Evolutionary conservation across 1,140 invertebrate genomes (phyloP).

Genomic region (Mercenaria mercenaria): DNA sequence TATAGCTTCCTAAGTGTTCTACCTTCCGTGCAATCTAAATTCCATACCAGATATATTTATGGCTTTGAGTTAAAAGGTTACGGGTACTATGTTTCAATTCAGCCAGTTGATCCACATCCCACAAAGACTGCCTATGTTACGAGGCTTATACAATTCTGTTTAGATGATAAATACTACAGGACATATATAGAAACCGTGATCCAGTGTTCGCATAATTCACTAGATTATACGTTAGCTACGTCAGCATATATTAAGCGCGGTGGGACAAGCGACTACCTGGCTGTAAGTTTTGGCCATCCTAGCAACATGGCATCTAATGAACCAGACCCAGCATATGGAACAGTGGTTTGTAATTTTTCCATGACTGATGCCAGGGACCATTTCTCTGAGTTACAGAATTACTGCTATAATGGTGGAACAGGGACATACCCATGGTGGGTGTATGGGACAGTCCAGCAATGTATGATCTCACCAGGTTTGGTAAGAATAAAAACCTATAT

Average conservation of each 20-base stretch:
- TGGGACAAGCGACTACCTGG: conserved; percentile 33
- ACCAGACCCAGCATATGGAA: conserved; percentile 33
- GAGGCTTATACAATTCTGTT: conserved; percentile 70
- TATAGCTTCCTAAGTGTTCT: conserved; percentile 68
- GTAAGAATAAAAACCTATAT: conserved; percentile 11
- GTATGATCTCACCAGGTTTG: not conserved
- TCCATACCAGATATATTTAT: conserved; percentile 68
- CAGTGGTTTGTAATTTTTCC: conserved; percentile 63
- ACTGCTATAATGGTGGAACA: conserved; percentile 35
- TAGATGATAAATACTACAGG: conserved; percentile 59
- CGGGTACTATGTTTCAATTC: conserved; percentile 70
- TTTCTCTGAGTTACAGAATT: conserved; percentile 42
- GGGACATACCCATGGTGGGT: conserved; percentile 59
- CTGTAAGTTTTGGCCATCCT: conserved; percentile 59
- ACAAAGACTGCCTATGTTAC: conserved; percentile 12
- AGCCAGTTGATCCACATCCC: conserved; percentile 53
- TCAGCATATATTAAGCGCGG: conserved; percentile 31
- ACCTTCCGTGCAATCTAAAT: conserved; percentile 27
- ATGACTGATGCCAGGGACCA: conserved; percentile 4
- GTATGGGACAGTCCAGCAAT: not conserved
- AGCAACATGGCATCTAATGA: not conserved
- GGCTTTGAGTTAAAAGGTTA: conserved; percentile 64
- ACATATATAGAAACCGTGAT: conserved; percentile 72
- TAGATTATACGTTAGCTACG: conserved; percentile 61
- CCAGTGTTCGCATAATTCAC: conserved; percentile 44